Conservation (phyloP, 2,888 invertebrate species). For the Salpingus planirostris region DNA sequence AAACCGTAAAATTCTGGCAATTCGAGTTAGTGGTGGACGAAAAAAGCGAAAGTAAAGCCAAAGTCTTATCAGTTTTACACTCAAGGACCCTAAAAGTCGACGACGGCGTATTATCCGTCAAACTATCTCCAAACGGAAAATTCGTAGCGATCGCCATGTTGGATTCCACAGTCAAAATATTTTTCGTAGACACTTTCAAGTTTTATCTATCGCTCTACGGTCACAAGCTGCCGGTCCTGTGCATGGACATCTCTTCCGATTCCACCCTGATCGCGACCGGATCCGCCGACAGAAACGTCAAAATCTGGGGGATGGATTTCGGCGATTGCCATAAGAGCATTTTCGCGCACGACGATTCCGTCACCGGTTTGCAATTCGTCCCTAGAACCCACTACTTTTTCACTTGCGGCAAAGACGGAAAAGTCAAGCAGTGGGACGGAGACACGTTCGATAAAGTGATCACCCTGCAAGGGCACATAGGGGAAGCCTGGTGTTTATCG, state of each 20-base stretch:
- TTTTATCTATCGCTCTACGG: conserved; percentile 93
- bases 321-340: conserved; percentile 96
- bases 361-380: conserved; percentile 82
- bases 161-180: conserved; percentile 91
- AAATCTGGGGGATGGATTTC: conserved; percentile 98
- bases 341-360: conserved; percentile 93
- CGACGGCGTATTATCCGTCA: conserved; percentile 76
- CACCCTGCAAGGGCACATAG: conserved; percentile 78
- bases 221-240: conserved; percentile 88
- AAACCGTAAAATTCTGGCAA: conserved; percentile 88
- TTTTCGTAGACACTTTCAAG: conserved; percentile 90
- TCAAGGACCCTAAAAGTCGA: conserved; percentile 77
- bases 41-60: conserved; percentile 52
- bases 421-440: conserved; percentile 95
- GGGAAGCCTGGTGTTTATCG: conserved; percentile 64
- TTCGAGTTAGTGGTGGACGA: conserved; percentile 74
- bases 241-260: conserved; percentile 88
- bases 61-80: conserved; percentile 69
- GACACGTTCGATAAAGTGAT: conserved; percentile 85
- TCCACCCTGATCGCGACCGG: conserved; percentile 83
- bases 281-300: conserved; percentile 90
- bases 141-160: conserved; percentile 83
- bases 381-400: conserved; percentile 90
- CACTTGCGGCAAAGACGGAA: conserved; percentile 87
- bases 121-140: conserved; percentile 75